Evolutionary conservation across 2,888 invertebrate genomes (phyloP), one percentile per base, ranked within the genome.

Genomic region (Griposia aprilina): DNA sequence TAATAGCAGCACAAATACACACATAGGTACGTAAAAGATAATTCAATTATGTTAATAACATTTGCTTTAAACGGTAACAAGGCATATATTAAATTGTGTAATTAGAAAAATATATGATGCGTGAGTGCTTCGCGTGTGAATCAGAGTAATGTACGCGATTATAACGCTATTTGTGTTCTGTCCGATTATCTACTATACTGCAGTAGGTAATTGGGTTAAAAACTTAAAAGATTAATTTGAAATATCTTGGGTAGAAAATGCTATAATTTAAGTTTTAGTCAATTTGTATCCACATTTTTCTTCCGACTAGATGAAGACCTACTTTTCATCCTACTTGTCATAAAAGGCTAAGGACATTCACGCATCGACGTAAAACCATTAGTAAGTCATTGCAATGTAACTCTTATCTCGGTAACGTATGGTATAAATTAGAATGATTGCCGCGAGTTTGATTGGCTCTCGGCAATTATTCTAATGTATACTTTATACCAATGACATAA

Each of bases 91-190:
- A 76, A 57, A 60, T 76, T 68, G 78, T 76, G 67, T 84, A 87
- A 78, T 87, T 87, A 84, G 75, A 87, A 87, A 84, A 87, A 81
- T 36, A 80, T 87, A 79, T 73, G 81, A 84, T 62, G 87, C 87
- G 75, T 84, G 87, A 84, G 85, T 63, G 78, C 57, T 50, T 80
- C 55, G 84, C 84, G 87, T 85, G 87, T 83, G 84, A 84, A 84
- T 74, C 66, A 52, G 67, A 86, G 87, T 86, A 80, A 83, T 75
- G 74, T 78, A 62, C 68, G 59, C 65, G 63, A 71, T 78, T 78
- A 75, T 65, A 76, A 50, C 55, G 75, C 50, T 73, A 76, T 70
- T 72, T 69, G 17, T 66, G 50, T 67, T 80, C 80, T 67, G 52
- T 78, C 5, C 41, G 57, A 20, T 59, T 45, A 30, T 63, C 52